Conservation (phyloP, 2,797 vertebrate species). For the Geotrypetes seraphini region DNA sequence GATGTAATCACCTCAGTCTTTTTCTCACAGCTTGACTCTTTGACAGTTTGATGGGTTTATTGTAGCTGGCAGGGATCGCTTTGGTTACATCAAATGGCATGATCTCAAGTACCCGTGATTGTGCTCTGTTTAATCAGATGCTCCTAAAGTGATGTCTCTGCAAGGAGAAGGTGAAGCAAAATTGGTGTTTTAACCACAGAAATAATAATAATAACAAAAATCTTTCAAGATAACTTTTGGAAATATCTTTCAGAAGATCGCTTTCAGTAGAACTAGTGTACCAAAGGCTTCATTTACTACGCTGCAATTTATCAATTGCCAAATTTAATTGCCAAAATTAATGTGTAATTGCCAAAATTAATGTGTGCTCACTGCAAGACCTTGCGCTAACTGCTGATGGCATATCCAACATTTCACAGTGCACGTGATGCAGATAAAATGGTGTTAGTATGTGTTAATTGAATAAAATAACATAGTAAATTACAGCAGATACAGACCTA, state of each 20-base stretch:
- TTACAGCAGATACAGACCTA: too few species aligned
- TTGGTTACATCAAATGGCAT: constrained; percentile 47
- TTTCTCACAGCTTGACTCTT: constrained; percentile 54
- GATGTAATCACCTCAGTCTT: constrained; percentile 35
- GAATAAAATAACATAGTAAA: too few species aligned
- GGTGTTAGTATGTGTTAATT: too few species aligned
- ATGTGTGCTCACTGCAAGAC: too few species aligned
- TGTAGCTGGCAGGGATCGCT: constrained; percentile 50
- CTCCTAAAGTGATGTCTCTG: constrained; percentile 44
- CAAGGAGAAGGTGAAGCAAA: constrained; percentile 9
- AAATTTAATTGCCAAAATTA: too few species aligned
- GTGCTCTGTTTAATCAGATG: constrained; percentile 47
- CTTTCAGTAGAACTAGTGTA: too few species aligned
- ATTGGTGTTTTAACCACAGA: constrained; percentile 22
- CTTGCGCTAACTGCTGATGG: too few species aligned
- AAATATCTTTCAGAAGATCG: neutral
- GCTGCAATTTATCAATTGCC: too few species aligned
- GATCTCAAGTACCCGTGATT: constrained; percentile 40
- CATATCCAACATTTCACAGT: too few species aligned
- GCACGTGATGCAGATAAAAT: too few species aligned
- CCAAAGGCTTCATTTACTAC: too few species aligned
- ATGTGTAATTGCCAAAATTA: too few species aligned
- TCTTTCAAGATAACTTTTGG: constrained; percentile 20
- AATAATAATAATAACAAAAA: constrained; percentile 38
- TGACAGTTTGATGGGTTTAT: constrained; percentile 54